These are phyloP conservation scores for Pristionchus exspectatus DNA, from an alignment of 2,888 invertebrate genomes.

Conservation along the genomic window DNA sequence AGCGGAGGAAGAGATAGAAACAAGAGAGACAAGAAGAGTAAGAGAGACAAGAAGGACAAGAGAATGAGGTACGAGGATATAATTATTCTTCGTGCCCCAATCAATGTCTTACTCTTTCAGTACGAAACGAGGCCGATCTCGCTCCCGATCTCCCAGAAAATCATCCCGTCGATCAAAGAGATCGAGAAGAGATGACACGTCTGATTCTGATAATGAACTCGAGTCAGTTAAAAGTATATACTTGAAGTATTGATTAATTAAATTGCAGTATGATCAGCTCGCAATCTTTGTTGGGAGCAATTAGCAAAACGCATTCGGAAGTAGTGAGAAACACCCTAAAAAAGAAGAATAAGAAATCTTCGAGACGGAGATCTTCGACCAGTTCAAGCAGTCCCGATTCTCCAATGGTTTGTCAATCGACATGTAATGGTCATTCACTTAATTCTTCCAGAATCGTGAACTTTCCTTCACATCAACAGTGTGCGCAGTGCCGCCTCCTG, in stretches of 20 bases:
- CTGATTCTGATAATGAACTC: conserved; percentile 41
- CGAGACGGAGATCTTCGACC: conserved; percentile 43
- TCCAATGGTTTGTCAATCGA: neutral
- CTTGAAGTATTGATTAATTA: neutral
- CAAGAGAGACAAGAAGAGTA: conserved; percentile 7
- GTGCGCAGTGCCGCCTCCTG: conserved; percentile 6
- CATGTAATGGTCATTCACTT: neutral
- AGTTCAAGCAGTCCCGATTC: conserved; percentile 49
- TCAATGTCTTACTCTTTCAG: neutral
- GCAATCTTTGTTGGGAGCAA: conserved; percentile 46
- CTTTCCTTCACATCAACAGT: conserved; percentile 42
- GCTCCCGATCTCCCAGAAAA: conserved; percentile 45
- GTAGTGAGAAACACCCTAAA: neutral
- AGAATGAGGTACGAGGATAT: conserved; percentile 37
- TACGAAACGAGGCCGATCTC: conserved; percentile 24
- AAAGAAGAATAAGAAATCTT: neutral
- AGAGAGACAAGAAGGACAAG: conserved; percentile 53
- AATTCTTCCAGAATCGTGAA: neutral
- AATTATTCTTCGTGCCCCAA: neutral
- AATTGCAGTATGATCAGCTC: conserved; percentile 9
- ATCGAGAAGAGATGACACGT: conserved; percentile 36
- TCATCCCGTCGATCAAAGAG: conserved; percentile 47
- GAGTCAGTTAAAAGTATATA: neutral
- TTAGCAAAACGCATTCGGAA: conserved; percentile 36
- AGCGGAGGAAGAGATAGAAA: conserved; percentile 49